phyloP scores from a whole-genome alignment of 2,797 vertebrate genomes.

The Takifugu ocellatus region DNA sequence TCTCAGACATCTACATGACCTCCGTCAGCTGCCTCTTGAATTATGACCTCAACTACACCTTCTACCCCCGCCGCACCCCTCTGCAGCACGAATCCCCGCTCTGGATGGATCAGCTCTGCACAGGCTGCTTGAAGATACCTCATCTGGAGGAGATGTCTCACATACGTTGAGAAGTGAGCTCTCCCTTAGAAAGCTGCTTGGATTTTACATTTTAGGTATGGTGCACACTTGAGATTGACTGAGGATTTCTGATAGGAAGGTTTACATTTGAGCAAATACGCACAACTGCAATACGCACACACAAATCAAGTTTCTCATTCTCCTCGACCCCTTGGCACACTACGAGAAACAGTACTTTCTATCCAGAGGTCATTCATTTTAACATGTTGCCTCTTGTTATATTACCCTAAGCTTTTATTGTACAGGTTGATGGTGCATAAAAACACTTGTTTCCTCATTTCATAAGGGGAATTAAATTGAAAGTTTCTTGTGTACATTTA shows the following conservation, averaged over 20 bases:
- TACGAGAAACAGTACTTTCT: conserved; percentile 36
- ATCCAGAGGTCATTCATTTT: background rate
- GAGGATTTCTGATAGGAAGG: conserved; percentile 11
- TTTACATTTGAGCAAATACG: background rate
- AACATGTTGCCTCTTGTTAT: background rate
- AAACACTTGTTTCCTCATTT: background rate
- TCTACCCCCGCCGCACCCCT: conserved; percentile 83
- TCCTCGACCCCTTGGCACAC: conserved; percentile 22
- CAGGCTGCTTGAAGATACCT: conserved; percentile 82
- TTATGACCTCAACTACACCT: conserved; percentile 79
- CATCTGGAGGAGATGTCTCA: conserved; percentile 82
- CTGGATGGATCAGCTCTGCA: conserved; percentile 88
- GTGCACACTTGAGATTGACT: conserved; percentile 29
- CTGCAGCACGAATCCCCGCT: conserved; percentile 84
- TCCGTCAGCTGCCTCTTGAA: conserved; percentile 83
- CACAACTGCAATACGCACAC: conserved; percentile 2
- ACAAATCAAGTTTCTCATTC: background rate
- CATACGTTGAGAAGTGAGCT: conserved; percentile 71
- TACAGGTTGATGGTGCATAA: background rate
- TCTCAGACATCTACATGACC: conserved; percentile 85
- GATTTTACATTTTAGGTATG: conserved; percentile 27
- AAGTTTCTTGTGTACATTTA: conserved; percentile 34
- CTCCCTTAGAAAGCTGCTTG: conserved; percentile 22
- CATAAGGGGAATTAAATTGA: background rate
- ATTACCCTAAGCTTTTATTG: background rate